A percentile compares a stretch with the other conserved stretches of the same genome.
These are phyloP conservation scores for Schizopygopsis pylzovi DNA, from an alignment of 2,797 vertebrate genomes.

Conservation along the genomic window DNA sequence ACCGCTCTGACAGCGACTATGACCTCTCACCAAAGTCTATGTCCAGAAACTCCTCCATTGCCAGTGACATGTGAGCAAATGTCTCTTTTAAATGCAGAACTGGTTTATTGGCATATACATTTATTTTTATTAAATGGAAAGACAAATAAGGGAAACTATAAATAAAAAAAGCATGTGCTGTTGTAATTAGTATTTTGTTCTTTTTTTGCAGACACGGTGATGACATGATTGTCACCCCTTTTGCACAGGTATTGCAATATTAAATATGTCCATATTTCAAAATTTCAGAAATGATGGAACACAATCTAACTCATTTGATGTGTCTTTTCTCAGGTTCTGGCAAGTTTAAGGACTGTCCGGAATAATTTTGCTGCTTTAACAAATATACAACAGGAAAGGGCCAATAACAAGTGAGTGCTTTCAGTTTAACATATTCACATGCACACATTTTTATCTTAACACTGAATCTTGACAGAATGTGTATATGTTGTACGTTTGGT, in stretches of 20 bases:
- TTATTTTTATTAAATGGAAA: background rate
- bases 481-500: background rate
- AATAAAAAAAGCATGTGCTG: conserved; percentile 3
- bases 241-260: conserved; percentile 89
- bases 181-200: conserved; percentile 53
- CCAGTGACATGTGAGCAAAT: conserved; percentile 95
- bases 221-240: conserved; percentile 99
- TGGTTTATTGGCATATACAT: background rate
- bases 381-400: conserved; percentile 93
- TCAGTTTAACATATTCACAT: background rate
- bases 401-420: conserved; percentile 90
- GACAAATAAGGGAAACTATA: background rate
- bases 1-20: conserved; percentile 97
- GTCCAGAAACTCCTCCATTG: conserved; percentile 99
- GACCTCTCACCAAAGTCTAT: conserved; percentile 99
- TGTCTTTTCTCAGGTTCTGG: conserved; percentile 84
- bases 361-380: conserved; percentile 99
- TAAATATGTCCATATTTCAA: background rate
- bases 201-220: conserved; percentile 93
- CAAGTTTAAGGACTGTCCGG: conserved; percentile 96
- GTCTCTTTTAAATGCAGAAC: background rate
- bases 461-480: background rate
- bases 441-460: background rate
- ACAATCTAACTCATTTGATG: background rate
- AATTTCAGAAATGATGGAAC: background rate